Percentiles rank a stretch among this genome's conserved stretches.
Conservation (phyloP, 2,888 invertebrate species). For the Cephus runcator region DNA sequence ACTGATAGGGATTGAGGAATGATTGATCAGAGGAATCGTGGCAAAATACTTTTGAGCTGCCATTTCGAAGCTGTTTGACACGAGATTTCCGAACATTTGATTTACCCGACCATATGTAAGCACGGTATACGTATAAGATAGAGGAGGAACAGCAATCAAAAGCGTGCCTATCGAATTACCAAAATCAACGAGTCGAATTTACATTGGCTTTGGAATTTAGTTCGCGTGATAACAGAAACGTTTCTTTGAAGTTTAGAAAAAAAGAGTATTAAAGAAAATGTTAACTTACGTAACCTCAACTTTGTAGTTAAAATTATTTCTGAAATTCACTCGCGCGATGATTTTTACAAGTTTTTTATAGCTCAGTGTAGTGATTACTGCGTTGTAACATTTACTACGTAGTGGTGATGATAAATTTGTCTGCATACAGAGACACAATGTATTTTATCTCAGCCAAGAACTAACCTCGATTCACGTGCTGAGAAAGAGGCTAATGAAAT, state of each 20-base stretch:
- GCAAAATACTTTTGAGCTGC: background rate
- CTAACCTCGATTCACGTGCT: background rate
- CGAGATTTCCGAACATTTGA: background rate
- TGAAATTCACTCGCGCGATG: background rate
- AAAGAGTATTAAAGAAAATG: background rate
- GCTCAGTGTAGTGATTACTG: background rate
- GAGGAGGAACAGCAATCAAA: background rate
- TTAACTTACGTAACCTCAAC: background rate
- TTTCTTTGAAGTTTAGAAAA: background rate
- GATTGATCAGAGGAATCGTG: background rate
- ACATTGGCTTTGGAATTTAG: background rate
- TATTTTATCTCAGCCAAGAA: background rate
- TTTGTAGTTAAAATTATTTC: background rate
- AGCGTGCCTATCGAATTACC: background rate
- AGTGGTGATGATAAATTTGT: background rate
- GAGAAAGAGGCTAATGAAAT: background rate
- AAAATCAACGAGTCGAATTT: background rate
- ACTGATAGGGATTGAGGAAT: background rate
- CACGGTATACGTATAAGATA: background rate
- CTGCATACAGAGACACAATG: background rate
- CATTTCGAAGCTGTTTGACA: background rate
- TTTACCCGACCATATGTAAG: background rate
- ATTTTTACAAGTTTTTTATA: background rate
- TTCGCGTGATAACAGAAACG: background rate
- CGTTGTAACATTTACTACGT: background rate